Percentiles rank a stretch among this genome's conserved stretches.
Conservation (phyloP, 2,888 invertebrate species). For the Balanococcus diminutus region DNA sequence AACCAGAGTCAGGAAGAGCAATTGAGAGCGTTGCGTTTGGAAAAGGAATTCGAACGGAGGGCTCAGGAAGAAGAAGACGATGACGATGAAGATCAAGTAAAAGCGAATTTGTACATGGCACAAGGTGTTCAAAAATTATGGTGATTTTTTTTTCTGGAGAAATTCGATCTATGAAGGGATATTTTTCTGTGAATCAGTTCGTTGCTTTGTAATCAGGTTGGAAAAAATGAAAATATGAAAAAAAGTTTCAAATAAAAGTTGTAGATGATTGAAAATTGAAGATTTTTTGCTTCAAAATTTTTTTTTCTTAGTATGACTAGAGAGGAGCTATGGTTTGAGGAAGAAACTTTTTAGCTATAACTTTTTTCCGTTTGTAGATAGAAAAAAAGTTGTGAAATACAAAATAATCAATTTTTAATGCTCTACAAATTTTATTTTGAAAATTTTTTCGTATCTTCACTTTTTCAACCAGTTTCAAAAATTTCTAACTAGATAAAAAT, state of each 20-base stretch:
- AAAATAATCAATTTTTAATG: not conserved
- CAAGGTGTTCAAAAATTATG: not conserved
- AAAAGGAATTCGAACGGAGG: slow-evolving; percentile 90
- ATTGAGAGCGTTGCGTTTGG: slow-evolving; percentile 84
- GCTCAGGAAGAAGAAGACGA: slow-evolving; percentile 82
- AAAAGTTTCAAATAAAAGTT: not conserved
- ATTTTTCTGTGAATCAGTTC: not conserved
- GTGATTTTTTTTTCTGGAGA: too few species aligned
- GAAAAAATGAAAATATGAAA: not conserved
- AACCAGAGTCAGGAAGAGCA: slow-evolving; percentile 85
- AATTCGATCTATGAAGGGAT: not conserved
- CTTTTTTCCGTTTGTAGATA: too few species aligned
- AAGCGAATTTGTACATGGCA: not conserved
- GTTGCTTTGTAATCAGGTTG: not conserved
- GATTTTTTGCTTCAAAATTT: too few species aligned
- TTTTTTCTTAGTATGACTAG: too few species aligned
- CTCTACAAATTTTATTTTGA: not conserved
- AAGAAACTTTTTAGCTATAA: too few species aligned
- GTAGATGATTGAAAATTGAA: too few species aligned
- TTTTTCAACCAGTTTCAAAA: too few species aligned
- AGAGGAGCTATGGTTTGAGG: too few species aligned
- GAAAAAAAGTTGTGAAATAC: too few species aligned
- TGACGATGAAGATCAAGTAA: slow-evolving; percentile 68
- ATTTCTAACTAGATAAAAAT: too few species aligned
- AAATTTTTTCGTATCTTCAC: too few species aligned